These are phyloP conservation scores for Dyspetes luteomarginatus DNA, from an alignment of 2,888 invertebrate genomes.

Conservation along the genomic window DNA sequence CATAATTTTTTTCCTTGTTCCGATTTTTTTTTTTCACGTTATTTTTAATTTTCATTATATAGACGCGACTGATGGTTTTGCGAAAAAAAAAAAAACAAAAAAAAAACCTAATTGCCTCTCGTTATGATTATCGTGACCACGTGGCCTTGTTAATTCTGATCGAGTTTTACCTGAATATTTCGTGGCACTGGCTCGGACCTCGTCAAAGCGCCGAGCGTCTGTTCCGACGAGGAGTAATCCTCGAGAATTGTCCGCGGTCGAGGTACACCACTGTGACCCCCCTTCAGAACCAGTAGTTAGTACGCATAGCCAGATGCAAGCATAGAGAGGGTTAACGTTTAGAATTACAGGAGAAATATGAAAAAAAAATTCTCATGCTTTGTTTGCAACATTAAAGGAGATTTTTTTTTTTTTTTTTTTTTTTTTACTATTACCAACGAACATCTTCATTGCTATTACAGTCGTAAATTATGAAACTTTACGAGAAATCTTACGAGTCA, in stretches of 20 bases:
- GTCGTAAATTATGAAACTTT: constrained; percentile 20
- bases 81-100: background rate
- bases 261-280: constrained; percentile 82
- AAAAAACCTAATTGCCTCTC: background rate
- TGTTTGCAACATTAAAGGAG: constrained; percentile 32
- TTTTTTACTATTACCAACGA: no score
- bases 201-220: constrained; percentile 79
- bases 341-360: constrained; percentile 75
- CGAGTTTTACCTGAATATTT: constrained; percentile 81
- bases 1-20: constrained; percentile 36
- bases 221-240: constrained; percentile 82
- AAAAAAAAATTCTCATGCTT: constrained; percentile 54
- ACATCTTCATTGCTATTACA: constrained; percentile 13
- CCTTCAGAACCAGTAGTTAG: constrained; percentile 83
- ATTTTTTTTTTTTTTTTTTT: constrained; percentile 30
- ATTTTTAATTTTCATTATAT: constrained; percentile 16
- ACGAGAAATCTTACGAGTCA: background rate
- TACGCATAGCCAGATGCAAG: constrained; percentile 81
- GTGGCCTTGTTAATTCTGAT: constrained; percentile 58
- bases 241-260: constrained; percentile 82
- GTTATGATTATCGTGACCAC: background rate
- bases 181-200: constrained; percentile 81
- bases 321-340: constrained; percentile 79
- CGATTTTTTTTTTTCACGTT: background rate
- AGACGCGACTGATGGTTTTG: constrained; percentile 20